Evolutionary conservation across 2,113 vertebrate genomes (phyloP), one percentile per base, ranked within the genome.

Genomic region (Gnathonemus echidnorhynchus): DNA sequence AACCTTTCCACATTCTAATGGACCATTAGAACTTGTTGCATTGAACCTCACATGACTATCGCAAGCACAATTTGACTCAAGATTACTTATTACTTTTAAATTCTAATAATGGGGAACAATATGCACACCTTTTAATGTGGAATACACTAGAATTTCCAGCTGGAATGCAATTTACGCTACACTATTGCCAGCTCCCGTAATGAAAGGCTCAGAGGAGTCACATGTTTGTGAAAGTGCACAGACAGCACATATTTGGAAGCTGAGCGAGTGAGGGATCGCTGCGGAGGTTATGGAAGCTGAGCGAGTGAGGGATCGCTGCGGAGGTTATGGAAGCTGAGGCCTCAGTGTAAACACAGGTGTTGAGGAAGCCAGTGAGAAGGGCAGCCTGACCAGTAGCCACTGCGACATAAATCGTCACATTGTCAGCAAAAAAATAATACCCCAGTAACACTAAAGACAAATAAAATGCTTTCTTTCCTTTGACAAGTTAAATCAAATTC

Each of bases 211-310:
- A 89, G 92, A 94, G 94, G 92, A 94, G 93, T 94, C 80, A 53
- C 90, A 93, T 46, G 89, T 93, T 89, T 93, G 94, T 93, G 92
- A 96, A 96, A 96, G 93, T 90, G 90, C 93, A 91, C 77, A 90
- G 93, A 93, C 92, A 93, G 95, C 88, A 90, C 90, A 96, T 96
- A 95, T 93, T 93, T 95, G 91, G 90, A 93, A 92, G 94, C 95
- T 95, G 94, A 94, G 91, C 86, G 93, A 94, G 94, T 93, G 95
- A 97, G 92, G 94, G 94, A 94, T 92, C 13, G 80, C 50, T 42
- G 53, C 11, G 42, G 50, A 90, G 90, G 89, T 86, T 91, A 27
- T 39, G 62, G 15, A 27, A 92, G 93, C 93, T 92, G 93, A 94
- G 91, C 86, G 93, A 94, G 94, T 93, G 95, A 97, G 92, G 94